These are phyloP conservation scores for Hypanus sabinus DNA, from an alignment of 2,113 vertebrate genomes.

Conservation along the genomic window DNA sequence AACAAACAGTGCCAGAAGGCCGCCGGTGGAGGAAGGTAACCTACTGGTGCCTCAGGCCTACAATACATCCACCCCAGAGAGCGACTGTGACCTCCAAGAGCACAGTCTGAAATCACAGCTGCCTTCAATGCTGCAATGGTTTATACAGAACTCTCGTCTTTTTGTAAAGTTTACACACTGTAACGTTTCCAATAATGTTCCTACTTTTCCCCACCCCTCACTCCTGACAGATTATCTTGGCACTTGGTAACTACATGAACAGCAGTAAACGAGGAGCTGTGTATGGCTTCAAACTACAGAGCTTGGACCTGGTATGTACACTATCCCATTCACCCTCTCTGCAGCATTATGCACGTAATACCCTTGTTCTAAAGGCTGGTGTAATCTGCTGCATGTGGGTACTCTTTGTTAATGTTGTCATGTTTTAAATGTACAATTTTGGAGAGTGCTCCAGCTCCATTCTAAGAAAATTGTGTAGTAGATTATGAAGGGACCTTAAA, in stretches of 20 bases:
- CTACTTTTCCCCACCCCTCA: not conserved
- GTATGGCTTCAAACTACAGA: constrained; percentile 90
- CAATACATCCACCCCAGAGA: not conserved
- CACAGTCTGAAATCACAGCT: not conserved
- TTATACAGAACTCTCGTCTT: not conserved
- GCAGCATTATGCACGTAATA: not conserved
- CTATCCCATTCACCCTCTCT: not conserved
- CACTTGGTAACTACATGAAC: constrained; percentile 97
- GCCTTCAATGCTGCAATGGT: not conserved
- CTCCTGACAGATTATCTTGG: constrained; percentile 78
- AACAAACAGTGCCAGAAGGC: not conserved
- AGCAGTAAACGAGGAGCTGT: constrained; percentile 91
- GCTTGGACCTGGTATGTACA: constrained; percentile 69
- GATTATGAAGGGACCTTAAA: too few species aligned
- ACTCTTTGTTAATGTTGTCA: not conserved
- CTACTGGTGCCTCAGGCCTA: not conserved
- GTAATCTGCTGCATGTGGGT: not conserved
- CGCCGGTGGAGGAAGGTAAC: not conserved
- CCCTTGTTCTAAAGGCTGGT: not conserved
- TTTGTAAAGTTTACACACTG: not conserved
- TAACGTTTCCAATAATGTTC: too few species aligned
- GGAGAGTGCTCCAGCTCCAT: not conserved
- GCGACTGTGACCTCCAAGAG: not conserved
- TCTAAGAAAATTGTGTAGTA: not conserved
- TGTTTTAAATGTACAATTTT: not conserved